These are phyloP conservation scores for Melanotaenia trifasciata DNA, from an alignment of 2,797 vertebrate species.

Conservation along the genomic window DNA sequence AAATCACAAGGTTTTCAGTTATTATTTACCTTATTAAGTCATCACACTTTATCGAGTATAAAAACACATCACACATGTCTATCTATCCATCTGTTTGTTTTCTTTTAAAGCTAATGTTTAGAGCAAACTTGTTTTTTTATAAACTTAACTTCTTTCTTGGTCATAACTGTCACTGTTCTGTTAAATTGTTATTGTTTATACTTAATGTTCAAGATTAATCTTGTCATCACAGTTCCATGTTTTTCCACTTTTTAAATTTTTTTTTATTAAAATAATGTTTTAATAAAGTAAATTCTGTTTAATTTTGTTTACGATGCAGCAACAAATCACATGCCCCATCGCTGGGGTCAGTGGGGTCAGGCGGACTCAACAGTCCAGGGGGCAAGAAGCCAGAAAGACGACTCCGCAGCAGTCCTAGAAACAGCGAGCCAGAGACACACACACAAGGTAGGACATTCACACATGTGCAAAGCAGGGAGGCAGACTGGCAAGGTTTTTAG, in stretches of 20 bases:
- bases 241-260: too few species aligned
- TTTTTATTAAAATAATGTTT: neutral
- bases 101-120: neutral
- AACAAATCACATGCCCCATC: conserved; percentile 75
- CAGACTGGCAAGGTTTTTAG: conserved; percentile 4
- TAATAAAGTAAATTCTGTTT: neutral
- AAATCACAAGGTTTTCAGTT: neutral
- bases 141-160: neutral
- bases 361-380: conserved; percentile 83
- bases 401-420: conserved; percentile 93
- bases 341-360: conserved; percentile 73
- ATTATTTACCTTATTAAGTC: neutral
- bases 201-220: neutral
- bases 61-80: neutral
- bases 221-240: too few species aligned
- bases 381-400: conserved; percentile 90
- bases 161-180: neutral
- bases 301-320: conserved; percentile 47
- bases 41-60: neutral
- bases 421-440: conserved; percentile 88
- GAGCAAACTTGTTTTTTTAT: too few species aligned
- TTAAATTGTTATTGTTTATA: neutral
- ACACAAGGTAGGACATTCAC: conserved; percentile 85
- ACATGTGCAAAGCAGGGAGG: conserved; percentile 2
- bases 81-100: neutral